A percentile compares a stretch with the other conserved stretches of the same genome.
phyloP scores from a whole-genome alignment of 1,140 invertebrate genomes.

The Caenorhabditis brenneri region DNA sequence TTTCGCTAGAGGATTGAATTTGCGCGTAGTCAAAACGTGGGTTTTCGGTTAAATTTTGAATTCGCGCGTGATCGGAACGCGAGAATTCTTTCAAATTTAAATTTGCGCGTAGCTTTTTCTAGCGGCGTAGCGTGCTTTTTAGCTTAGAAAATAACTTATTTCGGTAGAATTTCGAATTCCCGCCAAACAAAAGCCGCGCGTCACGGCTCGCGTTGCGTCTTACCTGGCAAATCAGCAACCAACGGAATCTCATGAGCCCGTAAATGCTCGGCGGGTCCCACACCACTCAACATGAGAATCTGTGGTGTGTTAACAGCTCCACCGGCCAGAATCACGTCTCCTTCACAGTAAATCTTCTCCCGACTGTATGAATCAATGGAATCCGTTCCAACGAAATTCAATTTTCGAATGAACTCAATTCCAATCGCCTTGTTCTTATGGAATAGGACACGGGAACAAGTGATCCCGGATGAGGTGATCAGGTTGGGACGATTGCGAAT shows the following conservation, averaged over 20 bases:
- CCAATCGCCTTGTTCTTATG: conserved; percentile 72
- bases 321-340: conserved; percentile 72
- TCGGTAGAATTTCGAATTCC: too few relatives aligned
- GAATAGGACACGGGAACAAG: conserved; percentile 72
- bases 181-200: too few relatives aligned
- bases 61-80: too few relatives aligned
- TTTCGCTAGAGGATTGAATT: too few relatives aligned
- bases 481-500: conserved; percentile 71
- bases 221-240: conserved; percentile 66
- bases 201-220: too few relatives aligned
- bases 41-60: too few relatives aligned
- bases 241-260: conserved; percentile 60
- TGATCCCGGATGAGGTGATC: conserved; percentile 69
- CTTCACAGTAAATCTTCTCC: conserved; percentile 64
- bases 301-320: conserved; percentile 74
- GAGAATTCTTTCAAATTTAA: too few relatives aligned
- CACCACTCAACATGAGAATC: conserved; percentile 84
- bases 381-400: conserved; percentile 59
- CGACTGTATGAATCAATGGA: conserved; percentile 61
- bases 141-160: too few relatives aligned
- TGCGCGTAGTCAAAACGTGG: too few relatives aligned
- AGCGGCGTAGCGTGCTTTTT: too few relatives aligned
- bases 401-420: conserved; percentile 72
- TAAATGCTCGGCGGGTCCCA: conserved; percentile 81
- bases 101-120: too few relatives aligned